These are phyloP conservation scores for Trachelus stipa DNA, from an alignment of 2,888 invertebrate genomes.

Conservation along the genomic window DNA sequence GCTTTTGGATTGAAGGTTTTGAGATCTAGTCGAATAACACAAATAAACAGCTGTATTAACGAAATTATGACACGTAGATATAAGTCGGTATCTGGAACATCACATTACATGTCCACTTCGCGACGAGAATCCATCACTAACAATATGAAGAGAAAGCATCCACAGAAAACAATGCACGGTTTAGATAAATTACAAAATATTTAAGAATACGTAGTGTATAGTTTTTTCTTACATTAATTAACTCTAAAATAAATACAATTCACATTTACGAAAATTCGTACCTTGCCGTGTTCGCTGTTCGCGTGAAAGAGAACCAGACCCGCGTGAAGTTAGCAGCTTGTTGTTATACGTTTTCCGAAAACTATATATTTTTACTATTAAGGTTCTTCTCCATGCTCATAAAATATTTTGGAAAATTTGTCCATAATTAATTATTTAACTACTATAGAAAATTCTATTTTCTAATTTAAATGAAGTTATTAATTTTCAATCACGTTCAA, in stretches of 20 bases:
- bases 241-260: conserved; percentile 24
- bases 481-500: not conserved
- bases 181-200: conserved; percentile 1
- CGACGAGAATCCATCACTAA: conserved; percentile 32
- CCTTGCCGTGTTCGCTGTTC: conserved; percentile 45
- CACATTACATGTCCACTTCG: conserved; percentile 17
- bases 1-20: not conserved
- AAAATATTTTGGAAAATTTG: not conserved
- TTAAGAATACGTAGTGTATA: conserved; percentile 10
- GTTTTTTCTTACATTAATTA: conserved; percentile 22
- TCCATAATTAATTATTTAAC: not conserved
- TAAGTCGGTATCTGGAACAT: conserved; percentile 5
- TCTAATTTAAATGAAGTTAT: not conserved
- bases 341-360: not conserved
- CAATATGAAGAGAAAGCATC: conserved; percentile 27
- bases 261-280: conserved; percentile 38
- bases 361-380: not conserved
- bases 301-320: conserved; percentile 43
- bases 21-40: not conserved
- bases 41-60: conserved; percentile 6
- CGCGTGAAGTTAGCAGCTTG: not conserved
- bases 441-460: not conserved
- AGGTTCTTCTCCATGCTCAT: not conserved
- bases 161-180: conserved; percentile 23
- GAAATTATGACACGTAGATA: conserved; percentile 18